Percentiles rank a stretch among this genome's conserved stretches.
These are phyloP conservation scores for Ammodytes marinus DNA, from an alignment of 2,113 vertebrate species.

Conservation along the genomic window DNA sequence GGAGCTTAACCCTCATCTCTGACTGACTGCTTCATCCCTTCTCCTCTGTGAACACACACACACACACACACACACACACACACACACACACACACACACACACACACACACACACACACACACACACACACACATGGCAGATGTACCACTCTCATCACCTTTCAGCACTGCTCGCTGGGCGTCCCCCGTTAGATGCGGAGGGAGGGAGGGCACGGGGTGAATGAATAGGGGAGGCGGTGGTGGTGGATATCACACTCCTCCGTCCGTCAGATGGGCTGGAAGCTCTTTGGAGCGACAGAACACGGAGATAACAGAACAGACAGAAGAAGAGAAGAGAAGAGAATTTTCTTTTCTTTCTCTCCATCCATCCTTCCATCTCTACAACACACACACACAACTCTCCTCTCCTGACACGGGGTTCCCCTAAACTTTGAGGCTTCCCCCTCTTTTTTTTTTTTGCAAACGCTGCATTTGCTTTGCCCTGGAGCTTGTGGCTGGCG, in stretches of 20 bases:
- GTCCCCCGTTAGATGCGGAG: slow-evolving; percentile 17
- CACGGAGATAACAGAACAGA: slow-evolving; percentile 43
- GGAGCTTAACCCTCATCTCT: slow-evolving; percentile 72
- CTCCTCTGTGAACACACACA: slow-evolving; percentile 29
- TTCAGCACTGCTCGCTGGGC: slow-evolving; percentile 57
- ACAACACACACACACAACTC: not conserved
- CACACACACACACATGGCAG: slow-evolving; percentile 55
- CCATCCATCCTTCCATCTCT: slow-evolving; percentile 26
- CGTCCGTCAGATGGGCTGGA: slow-evolving; percentile 50
- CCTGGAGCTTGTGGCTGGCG: not conserved
- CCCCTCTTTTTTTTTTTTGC: not conserved
- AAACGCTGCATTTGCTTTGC: slow-evolving; percentile 35
- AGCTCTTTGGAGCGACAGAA: slow-evolving; percentile 63
- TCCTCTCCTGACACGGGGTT: slow-evolving; percentile 28
- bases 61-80: slow-evolving; percentile 31
- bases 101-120: slow-evolving; percentile 29
- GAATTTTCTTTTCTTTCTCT: slow-evolving; percentile 4
- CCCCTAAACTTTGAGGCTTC: slow-evolving; percentile 51
- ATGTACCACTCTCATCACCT: slow-evolving; percentile 76
- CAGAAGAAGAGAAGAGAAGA: slow-evolving; percentile 14
- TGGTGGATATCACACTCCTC: slow-evolving; percentile 36
- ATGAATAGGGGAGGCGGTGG: slow-evolving; percentile 13
- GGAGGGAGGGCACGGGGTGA: slow-evolving; percentile 47
- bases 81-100: slow-evolving; percentile 41
- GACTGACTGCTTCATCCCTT: slow-evolving; percentile 60